Evolutionary conservation across 2,888 invertebrate species (phyloP).

Genomic region (Athetis lepigone): DNA sequence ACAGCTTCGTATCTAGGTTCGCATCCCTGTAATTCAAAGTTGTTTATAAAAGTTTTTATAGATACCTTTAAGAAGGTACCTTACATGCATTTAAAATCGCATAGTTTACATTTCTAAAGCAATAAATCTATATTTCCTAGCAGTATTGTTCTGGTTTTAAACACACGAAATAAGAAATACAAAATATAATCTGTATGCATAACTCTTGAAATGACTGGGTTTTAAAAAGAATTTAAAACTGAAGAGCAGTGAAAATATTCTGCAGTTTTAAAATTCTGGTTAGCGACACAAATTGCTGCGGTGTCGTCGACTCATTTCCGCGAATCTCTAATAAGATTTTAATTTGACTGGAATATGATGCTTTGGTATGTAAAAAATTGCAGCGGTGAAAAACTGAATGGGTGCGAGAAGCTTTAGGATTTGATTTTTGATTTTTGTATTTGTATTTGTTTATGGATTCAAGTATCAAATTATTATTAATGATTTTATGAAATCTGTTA

Average conservation of each 20-base stretch:
- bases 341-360: slow-evolving; percentile 3
- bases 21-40: background rate
- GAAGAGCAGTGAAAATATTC: slow-evolving; percentile 15
- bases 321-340: slow-evolving; percentile 2
- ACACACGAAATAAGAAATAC: too few species aligned
- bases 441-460: too few species aligned
- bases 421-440: too few species aligned
- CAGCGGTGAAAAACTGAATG: background rate
- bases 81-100: too few species aligned
- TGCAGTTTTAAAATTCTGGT: slow-evolving; percentile 25
- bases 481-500: too few species aligned
- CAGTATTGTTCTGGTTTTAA: too few species aligned
- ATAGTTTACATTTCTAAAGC: too few species aligned
- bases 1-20: background rate
- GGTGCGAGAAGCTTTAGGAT: too few species aligned
- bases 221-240: slow-evolving; percentile 20
- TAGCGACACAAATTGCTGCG: slow-evolving; percentile 37
- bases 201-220: slow-evolving; percentile 12
- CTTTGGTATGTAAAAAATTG: background rate
- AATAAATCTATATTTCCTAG: too few species aligned
- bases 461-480: too few species aligned
- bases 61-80: too few species aligned
- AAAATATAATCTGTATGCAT: slow-evolving; percentile 21
- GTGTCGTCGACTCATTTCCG: slow-evolving; percentile 31
- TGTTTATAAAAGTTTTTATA: background rate